Evolutionary conservation across 2,113 vertebrate species (phyloP), one percentile per base, ranked within the genome.

Genomic region (Solenodon paradoxus): DNA sequence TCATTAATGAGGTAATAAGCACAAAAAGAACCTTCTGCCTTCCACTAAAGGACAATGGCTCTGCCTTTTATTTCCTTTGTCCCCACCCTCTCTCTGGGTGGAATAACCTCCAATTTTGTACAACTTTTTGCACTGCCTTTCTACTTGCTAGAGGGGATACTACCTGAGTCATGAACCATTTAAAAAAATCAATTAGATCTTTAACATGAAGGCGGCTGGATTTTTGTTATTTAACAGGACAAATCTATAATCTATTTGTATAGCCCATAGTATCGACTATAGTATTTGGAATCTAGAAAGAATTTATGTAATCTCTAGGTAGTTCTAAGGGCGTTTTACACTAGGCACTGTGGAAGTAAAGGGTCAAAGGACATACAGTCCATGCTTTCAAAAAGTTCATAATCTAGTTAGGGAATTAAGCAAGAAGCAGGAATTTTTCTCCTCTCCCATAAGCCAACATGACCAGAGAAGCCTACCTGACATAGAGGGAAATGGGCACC

Each of bases 401-500:
- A n/a, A 20, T 94, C 38, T 74, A 42, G 38, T 42, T 88, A 66
- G 42, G 45, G 9, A 75, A 68, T 81, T 92, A 88, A 84, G 15
- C 24, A 93, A 28, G 15, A 88, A 83, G 15, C 57, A 32, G 74
- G 45, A 87, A 63, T 74, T 53, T 53, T 85, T 26, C 13, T 95
- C 24, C 17, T 69, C 12, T 5, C 11, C 13, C 13, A 49, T 51
- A 77, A 84, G 63, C 4, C 35, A 26, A 84, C 81, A 91, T 79
- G 10, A 20, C 89, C 11, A 22, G 85, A 55, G 32, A 13, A 32
- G 93, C 98, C 0, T 97, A 99, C 99, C 99, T 99, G 98, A 99
- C 99, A 0, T 99, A 99, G 88, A 99, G 99, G 0, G 99, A 99
- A 96, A 99, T 99, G n/a, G 99, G 99, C 88, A 99, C 99, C 97